Base-by-base conservation (phyloP, 2,113 vertebrate species). In the Prunella himalayana region DNA sequence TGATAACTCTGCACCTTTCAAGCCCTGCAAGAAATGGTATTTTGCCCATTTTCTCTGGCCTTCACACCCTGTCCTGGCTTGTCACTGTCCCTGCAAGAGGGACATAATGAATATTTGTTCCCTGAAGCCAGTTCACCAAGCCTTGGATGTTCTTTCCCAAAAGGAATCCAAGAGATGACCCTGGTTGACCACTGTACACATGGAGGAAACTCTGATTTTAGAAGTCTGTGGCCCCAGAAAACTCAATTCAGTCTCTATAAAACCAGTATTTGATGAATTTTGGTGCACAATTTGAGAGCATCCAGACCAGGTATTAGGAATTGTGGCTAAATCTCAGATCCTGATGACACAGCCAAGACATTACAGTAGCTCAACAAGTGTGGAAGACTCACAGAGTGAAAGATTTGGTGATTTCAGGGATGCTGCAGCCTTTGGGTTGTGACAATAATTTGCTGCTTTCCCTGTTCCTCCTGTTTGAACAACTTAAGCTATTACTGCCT, bases 401-500 rank as follows among this genome's bases (percentile, higher is more conserved):
- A 59, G 35, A 50, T 19, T 63, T 80, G 24, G 37, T 72, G 39
- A 50, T 81, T 82, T 66, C 4, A 0, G 47, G 16, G 30, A 37
- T 33, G 66, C 28, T 53, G 56, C 82, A 92, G 56, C 37, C 27
- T 82, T 83, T 44, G 75, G 60, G 25, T 31, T 63, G 44, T 66
- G 44, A 39, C 30, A 71, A 57, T 71, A 45, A 49, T 81, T 82
- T 90, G 21, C 82, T 70, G 18, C 27, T 65, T 17, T 88, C 28
- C 57, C 23, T n/a, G 28, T 21, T 64, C n/a, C 50, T 91, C 35
- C 28, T 82, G 33, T 90, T 90, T 73, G 79, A 90, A 65, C 79
- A 78, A 86, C 75, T 77, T 91, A 39, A 90, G 64, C 68, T 50
- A 14, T 83, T 82, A n/a, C 63, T 63, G 79, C 51, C 84, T 94